Evolutionary conservation across 2,888 invertebrate species (phyloP).

Genomic region (Pristionchus entomophagus): DNA sequence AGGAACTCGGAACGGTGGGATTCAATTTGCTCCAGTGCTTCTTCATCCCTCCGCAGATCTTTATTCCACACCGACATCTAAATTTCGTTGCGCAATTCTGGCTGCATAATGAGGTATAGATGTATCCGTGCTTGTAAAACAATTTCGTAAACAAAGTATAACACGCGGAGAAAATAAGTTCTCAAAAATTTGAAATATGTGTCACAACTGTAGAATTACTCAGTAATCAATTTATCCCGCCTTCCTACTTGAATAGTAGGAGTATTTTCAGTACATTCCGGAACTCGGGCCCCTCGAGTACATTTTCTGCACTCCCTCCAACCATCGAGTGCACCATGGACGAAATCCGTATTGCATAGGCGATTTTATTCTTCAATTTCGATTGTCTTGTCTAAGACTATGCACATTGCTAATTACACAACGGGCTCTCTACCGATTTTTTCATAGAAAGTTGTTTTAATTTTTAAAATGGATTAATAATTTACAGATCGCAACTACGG

Average conservation of each 20-base stretch:
- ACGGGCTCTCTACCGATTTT: too few species aligned
- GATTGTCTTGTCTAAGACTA: not conserved
- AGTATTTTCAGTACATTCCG: conserved; percentile 78
- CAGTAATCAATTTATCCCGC: too few species aligned
- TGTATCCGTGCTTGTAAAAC: not conserved
- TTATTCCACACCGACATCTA: conserved; percentile 88
- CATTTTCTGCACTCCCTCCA: conserved; percentile 89
- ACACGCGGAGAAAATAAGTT: not conserved
- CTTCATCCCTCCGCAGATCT: conserved; percentile 83
- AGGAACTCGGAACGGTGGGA: conserved; percentile 57
- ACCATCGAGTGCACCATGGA: conserved; percentile 83
- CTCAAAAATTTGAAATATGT: not conserved
- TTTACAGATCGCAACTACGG: conserved; percentile 88
- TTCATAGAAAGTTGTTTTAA: too few species aligned
- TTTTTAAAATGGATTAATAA: too few species aligned
- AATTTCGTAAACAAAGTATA: conserved; percentile 78
- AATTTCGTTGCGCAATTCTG: conserved; percentile 92
- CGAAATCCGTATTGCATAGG: conserved; percentile 84
- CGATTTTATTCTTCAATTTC: not conserved
- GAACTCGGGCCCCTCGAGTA: conserved; percentile 88
- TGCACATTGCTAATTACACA: not conserved
- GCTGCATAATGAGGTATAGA: conserved; percentile 87
- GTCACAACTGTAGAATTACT: too few species aligned
- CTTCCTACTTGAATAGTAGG: too few species aligned
- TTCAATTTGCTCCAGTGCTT: conserved; percentile 81